Base-by-base conservation (phyloP, 2,888 invertebrate genomes). In the Mythimna loreyi region DNA sequence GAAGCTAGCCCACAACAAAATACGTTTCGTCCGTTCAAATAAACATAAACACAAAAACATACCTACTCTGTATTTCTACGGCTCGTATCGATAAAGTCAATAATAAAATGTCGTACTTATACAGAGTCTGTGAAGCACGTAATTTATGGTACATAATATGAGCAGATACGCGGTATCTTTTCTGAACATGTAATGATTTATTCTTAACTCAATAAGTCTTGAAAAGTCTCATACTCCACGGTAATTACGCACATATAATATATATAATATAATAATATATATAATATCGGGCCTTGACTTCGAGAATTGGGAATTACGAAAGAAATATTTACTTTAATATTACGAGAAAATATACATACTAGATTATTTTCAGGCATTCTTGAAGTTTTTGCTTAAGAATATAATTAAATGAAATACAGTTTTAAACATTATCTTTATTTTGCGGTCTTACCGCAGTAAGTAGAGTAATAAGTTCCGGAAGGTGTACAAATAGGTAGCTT, bases 201-300 rank as follows among this genome's bases (percentile, higher is more conserved):
- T 53, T 28, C 4, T 21, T 73, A 45, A 47, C n/a, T 67, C 1
- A 72, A 63, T 16, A 7, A 52, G 28, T 53, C 33, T 53, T 9
- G 11, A 6, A 53, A 40, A 40, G 28, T 45, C 33, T 45, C 33
- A 28, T n/a, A 23, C 16, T 65, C 13, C 5, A 23, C 45, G 11
- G 21, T 40, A 36, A 45, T 74, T 65, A 40, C 36, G 8, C 30
- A 36, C n/a, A n/a, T n/a, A n/a, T n/a, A n/a, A n/a, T n/a, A n/a
- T n/a, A n/a, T n/a, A n/a, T n/a, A n/a, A n/a, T n/a, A n/a, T n/a
- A n/a, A n/a, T n/a, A n/a, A n/a, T n/a, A n/a, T n/a, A n/a, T n/a
- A 23, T 62, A 28, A 43, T 52, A 43, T 50, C 11, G 9, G 43
- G 11, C 19, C 21, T 11, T 25, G 2, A 43, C 43, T 72, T 72